Evolutionary conservation across 2,888 invertebrate genomes (phyloP).

Genomic region (Ennomos quercinarius): DNA sequence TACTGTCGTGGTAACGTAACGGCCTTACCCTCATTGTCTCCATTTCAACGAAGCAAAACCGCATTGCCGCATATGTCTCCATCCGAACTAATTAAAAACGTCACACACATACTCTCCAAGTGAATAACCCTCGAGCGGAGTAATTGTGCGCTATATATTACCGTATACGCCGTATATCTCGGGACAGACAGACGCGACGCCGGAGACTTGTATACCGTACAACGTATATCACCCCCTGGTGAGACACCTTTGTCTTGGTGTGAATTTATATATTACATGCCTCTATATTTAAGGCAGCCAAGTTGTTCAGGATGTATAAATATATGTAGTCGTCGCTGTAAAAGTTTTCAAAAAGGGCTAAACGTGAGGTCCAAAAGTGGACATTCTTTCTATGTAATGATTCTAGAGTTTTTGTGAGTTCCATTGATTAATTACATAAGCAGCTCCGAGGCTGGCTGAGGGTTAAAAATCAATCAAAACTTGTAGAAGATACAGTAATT

Average conservation of each 20-base stretch:
- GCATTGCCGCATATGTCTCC: slow-evolving; percentile 4
- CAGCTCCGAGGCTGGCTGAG: too few species aligned
- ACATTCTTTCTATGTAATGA: too few species aligned
- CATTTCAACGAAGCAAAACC: not conserved
- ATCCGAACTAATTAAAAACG: slow-evolving; percentile 26
- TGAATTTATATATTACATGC: slow-evolving; percentile 34
- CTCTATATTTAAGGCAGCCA: slow-evolving; percentile 13
- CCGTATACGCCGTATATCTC: slow-evolving; percentile 21
- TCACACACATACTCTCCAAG: slow-evolving; percentile 10
- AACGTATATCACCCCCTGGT: slow-evolving; percentile 33
- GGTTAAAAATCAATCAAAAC: too few species aligned
- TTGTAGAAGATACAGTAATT: too few species aligned
- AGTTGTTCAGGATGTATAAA: slow-evolving; percentile 1
- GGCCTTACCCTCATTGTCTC: slow-evolving; percentile 12
- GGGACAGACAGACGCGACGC: slow-evolving; percentile 22
- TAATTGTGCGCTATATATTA: slow-evolving; percentile 25
- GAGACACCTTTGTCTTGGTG: slow-evolving; percentile 38
- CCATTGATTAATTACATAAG: too few species aligned
- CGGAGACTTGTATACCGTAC: slow-evolving; percentile 21
- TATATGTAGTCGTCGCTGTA: not conserved
- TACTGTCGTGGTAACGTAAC: not conserved
- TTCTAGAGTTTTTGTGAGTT: too few species aligned
- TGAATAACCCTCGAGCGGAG: slow-evolving; percentile 15
- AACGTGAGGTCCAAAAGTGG: not conserved
- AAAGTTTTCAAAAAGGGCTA: not conserved